A percentile compares a stretch with the other conserved stretches of the same genome.
Conservation (phyloP, 2,797 vertebrate genomes). For the Rhinoraja longicauda region DNA sequence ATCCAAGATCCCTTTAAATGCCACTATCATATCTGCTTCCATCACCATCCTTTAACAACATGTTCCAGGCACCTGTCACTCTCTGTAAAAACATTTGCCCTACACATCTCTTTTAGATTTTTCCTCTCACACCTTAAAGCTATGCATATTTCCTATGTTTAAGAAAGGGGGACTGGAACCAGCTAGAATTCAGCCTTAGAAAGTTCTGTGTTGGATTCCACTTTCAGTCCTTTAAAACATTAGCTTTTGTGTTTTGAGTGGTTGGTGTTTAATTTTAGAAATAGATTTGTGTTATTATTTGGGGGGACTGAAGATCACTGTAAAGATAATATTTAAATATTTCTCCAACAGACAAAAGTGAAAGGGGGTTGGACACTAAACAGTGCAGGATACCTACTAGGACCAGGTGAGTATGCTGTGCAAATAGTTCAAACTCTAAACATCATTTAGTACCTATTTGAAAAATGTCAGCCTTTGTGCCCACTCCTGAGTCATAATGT, state of each 20-base stretch:
- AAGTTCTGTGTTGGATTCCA: background rate
- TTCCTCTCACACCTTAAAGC: no score
- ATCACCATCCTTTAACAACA: no score
- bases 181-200: background rate
- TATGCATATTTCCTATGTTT: no score
- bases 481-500: background rate
- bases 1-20: no score
- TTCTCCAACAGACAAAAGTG: constrained; percentile 71
- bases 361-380: constrained; percentile 97
- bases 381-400: constrained; percentile 90
- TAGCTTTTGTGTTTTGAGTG: background rate
- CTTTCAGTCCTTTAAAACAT: background rate
- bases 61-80: no score
- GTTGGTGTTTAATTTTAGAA: background rate
- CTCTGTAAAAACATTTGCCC: no score
- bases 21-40: no score
- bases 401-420: constrained; percentile 75
- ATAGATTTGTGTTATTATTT: constrained; percentile 4
- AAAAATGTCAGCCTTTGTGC: background rate
- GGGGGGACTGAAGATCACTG: background rate
- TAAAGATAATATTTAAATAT: background rate
- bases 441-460: background rate
- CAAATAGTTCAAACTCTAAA: background rate
- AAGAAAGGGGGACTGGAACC: no score
- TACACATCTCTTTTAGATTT: no score